phyloP scores from a whole-genome alignment of 2,113 vertebrate species.

The Parus major region DNA sequence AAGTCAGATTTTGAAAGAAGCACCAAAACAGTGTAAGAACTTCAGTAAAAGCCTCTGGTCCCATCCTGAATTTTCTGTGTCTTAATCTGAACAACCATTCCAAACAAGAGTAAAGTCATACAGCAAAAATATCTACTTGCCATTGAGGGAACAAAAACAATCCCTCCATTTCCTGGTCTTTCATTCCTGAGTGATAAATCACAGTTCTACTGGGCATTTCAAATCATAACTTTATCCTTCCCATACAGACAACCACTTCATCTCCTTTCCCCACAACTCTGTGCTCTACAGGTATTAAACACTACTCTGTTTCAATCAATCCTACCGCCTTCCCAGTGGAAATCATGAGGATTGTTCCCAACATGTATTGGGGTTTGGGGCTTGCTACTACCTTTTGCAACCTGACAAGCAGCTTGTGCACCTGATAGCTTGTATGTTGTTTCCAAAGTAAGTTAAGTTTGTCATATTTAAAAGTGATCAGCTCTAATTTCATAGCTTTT shows the following conservation, averaged over 20 bases:
- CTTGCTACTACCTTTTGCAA: not conserved
- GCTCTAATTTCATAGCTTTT: not conserved
- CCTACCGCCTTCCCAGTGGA: not conserved
- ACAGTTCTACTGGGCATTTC: not conserved
- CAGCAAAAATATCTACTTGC: not conserved
- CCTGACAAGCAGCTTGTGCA: not conserved
- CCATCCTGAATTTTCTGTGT: not conserved
- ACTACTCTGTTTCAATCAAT: not conserved
- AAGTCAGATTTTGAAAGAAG: not conserved
- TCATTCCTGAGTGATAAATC: not conserved
- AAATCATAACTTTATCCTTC: not conserved
- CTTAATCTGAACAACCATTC: not conserved
- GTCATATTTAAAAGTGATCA: not conserved
- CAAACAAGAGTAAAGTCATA: not conserved
- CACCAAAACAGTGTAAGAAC: not conserved
- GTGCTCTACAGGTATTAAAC: not conserved
- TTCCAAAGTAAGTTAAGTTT: not conserved
- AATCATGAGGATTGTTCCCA: not conserved
- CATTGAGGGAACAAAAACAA: not conserved
- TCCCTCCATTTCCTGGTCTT: not conserved
- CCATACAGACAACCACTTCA: not conserved
- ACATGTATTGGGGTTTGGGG: not conserved
- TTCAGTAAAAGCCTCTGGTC: not conserved
- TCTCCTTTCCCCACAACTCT: not conserved
- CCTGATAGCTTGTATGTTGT: not conserved